These are phyloP conservation scores for Upupa epops DNA, from an alignment of 2,113 vertebrate species.

Conservation along the genomic window DNA sequence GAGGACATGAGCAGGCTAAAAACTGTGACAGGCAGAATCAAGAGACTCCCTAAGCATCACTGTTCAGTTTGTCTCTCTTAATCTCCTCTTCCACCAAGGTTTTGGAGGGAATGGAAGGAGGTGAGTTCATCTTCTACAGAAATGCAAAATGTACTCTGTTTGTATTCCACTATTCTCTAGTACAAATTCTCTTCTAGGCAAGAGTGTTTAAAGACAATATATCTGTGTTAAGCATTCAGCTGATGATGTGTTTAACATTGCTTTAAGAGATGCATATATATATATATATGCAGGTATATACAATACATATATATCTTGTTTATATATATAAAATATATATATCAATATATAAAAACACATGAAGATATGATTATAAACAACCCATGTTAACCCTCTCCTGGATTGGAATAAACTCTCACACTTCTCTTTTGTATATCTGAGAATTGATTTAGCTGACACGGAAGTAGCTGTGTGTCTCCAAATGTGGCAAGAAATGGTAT, in stretches of 20 bases:
- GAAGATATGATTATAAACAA: not conserved
- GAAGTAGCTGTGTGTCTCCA: not conserved
- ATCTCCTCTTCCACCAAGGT: constrained; percentile 69
- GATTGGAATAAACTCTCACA: not conserved
- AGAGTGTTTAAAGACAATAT: constrained; percentile 21
- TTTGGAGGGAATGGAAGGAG: constrained; percentile 48
- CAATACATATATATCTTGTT: not conserved
- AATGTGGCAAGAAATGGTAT: not conserved
- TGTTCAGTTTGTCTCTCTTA: constrained; percentile 69
- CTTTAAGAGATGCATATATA: not conserved
- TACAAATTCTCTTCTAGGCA: constrained; percentile 45
- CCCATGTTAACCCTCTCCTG: not conserved
- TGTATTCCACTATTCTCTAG: not conserved
- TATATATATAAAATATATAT: too few relatives aligned
- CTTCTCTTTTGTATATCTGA: not conserved
- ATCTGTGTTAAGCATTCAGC: not conserved
- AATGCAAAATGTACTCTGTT: constrained; percentile 48
- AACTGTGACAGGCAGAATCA: constrained; percentile 71
- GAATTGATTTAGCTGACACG: not conserved
- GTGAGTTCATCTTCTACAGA: constrained; percentile 46
- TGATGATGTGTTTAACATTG: not conserved
- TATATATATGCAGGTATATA: not conserved
- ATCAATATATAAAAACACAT: not conserved
- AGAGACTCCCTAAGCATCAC: constrained; percentile 65
- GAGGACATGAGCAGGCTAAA: constrained; percentile 55